These are phyloP conservation scores for Acipenser oxyrinchus DNA, from an alignment of 2,797 vertebrate species.

Conservation along the genomic window DNA sequence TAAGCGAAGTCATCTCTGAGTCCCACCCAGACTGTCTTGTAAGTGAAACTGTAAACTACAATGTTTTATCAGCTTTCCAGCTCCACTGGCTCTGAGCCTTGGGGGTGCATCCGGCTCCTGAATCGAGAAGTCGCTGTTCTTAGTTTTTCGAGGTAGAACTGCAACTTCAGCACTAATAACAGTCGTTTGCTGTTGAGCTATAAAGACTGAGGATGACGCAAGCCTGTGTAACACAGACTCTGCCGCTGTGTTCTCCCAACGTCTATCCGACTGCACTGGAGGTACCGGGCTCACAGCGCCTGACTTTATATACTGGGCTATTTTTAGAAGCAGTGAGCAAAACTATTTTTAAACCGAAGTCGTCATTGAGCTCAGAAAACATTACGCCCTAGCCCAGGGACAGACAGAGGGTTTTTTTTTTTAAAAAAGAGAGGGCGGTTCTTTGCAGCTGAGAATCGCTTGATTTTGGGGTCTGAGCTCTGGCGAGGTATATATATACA, in stretches of 20 bases:
- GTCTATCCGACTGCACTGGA: constrained; percentile 8
- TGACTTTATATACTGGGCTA: constrained; percentile 33
- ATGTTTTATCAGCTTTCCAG: too few species aligned
- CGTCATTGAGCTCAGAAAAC: constrained; percentile 18
- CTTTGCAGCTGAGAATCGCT: not conserved
- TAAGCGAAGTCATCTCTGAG: too few species aligned
- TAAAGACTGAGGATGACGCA: not conserved
- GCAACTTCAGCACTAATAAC: constrained; percentile 2
- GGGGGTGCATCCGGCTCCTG: too few species aligned
- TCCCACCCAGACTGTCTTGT: too few species aligned
- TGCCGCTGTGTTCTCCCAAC: not conserved
- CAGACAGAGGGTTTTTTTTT: constrained; percentile 15
- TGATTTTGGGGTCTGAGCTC: too few species aligned
- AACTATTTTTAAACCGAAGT: constrained; percentile 44
- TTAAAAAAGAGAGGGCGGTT: not conserved
- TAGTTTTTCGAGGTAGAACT: constrained; percentile 12
- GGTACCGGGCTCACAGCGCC: constrained; percentile 15
- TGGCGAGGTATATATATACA: too few species aligned
- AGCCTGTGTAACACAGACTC: not conserved
- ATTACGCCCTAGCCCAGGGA: constrained; percentile 22
- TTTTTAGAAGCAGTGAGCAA: constrained; percentile 31
- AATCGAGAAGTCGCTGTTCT: not conserved
- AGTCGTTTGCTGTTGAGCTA: too few species aligned
- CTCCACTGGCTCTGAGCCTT: too few species aligned
- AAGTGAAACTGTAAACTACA: too few species aligned